Base-by-base conservation (phyloP, 1,140 invertebrate genomes). In the Bradynema listronoti region DNA sequence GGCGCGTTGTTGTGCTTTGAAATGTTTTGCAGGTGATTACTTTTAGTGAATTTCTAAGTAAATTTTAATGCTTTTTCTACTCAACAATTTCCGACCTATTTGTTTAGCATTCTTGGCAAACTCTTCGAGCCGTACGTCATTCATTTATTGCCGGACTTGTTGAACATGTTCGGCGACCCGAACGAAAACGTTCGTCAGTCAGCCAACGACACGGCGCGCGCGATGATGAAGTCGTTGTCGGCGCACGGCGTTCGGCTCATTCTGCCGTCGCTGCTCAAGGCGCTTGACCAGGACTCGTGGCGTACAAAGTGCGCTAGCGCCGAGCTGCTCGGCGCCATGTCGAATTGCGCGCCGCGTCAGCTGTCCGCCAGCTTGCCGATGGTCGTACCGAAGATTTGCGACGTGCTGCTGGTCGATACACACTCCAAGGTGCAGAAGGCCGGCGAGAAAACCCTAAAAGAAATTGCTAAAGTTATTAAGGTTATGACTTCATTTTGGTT, bases 71-170 rank as follows among this genome's bases (percentile, higher is more conserved):
- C n/a, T n/a, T n/a, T n/a, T n/a, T n/a, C n/a, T n/a, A n/a, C n/a
- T n/a, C n/a, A n/a, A n/a, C n/a, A 39, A 39, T 14, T 14, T 19
- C 36, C 14, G 14, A 14, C 36, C 36, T 39, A 14, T 19, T 39
- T 39, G n/a, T 72, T 72, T 1, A 69, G 57, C 24, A 63, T 59
- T 9, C 41, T 74, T 41, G 73, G 92, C 0, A 85, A 91, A 57
- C 81, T 97, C 34, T 98, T 98, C 82, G 95, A 99, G 79, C 94
- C 94, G 0, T 99, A 98, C 80, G 91, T 98, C 61, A 90, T 98
- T 32, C 89, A 96, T 78, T 89, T 97, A 34, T 80, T 99, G 52
- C 92, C 92, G 1, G 87, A 95, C 81, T 82, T 99, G 63, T 81
- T 99, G 29, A 83, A 91, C 49, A 96, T 91, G 78, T 96, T 97